Percentiles rank a stretch among this genome's conserved stretches.
Evolutionary conservation across 2,113 vertebrate genomes (phyloP).

Genomic region (Phrynosoma platyrhinos): DNA sequence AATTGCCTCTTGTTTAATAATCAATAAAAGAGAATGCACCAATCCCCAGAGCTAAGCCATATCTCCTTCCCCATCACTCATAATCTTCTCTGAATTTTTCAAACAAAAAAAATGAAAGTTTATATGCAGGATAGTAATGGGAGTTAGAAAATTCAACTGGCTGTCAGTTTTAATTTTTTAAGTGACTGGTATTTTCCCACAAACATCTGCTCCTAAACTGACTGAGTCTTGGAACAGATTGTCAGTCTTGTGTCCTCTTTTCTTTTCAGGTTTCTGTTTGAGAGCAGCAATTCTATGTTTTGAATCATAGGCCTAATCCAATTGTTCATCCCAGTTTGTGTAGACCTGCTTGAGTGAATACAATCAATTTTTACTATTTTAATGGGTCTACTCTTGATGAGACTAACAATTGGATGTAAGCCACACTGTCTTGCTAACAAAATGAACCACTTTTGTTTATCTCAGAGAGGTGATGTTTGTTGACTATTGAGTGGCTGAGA

Average conservation of each 20-base stretch:
- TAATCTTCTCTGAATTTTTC: conserved; percentile 8
- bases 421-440: background rate
- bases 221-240: conserved; percentile 46
- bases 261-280: conserved; percentile 48
- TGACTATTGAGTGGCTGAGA: background rate
- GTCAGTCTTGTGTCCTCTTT: conserved; percentile 50
- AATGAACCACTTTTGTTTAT: background rate
- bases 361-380: no score
- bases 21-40: conserved; percentile 8
- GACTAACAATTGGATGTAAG: no score
- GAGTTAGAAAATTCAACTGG: conserved; percentile 59
- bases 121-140: conserved; percentile 52
- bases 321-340: no score
- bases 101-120: conserved; percentile 34
- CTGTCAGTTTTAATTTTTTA: conserved; percentile 64
- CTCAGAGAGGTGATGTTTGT: background rate
- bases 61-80: background rate
- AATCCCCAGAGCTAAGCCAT: conserved; percentile 14
- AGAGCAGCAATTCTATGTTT: conserved; percentile 31
- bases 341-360: no score
- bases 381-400: no score
- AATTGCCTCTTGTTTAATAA: no score
- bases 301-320: background rate
- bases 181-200: conserved; percentile 53
- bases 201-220: conserved; percentile 60